Percentiles rank a stretch among this genome's conserved stretches.
These are phyloP conservation scores for Brachionus paranguensis DNA, from an alignment of 1,140 invertebrate species.

Conservation along the genomic window DNA sequence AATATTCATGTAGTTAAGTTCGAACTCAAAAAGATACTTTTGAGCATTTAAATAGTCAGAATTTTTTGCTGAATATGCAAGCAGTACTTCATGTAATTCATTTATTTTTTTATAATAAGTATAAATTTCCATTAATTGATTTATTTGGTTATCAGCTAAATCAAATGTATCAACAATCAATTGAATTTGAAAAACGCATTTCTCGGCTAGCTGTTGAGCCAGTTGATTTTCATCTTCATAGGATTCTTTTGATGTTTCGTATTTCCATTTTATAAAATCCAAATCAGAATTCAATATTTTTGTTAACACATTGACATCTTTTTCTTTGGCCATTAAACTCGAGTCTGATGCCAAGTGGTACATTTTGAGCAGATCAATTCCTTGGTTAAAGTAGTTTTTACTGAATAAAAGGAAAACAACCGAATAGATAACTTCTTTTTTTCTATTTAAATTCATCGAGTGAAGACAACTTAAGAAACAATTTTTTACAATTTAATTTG, in stretches of 20 bases:
- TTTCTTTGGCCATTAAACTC: constrained; percentile 1
- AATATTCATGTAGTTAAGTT: not conserved
- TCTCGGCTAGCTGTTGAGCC: constrained; percentile 6
- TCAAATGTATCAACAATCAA: not conserved
- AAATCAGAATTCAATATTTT: constrained; percentile 26
- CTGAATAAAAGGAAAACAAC: constrained; percentile 29
- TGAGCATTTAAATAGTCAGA: constrained; percentile 16
- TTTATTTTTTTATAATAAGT: constrained; percentile 2
- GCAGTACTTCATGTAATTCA: not conserved
- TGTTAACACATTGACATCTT: not conserved
- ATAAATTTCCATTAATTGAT: constrained; percentile 11
- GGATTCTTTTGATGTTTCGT: not conserved
- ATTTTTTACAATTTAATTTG: not conserved
- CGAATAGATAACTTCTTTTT: constrained; percentile 30
- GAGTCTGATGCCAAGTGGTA: constrained; percentile 7
- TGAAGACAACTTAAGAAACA: constrained; percentile 14
- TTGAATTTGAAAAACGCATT: constrained; percentile 24
- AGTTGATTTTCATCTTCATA: not conserved
- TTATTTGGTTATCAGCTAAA: constrained; percentile 29
- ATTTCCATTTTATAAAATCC: constrained; percentile 34
- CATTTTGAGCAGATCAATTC: constrained; percentile 5
- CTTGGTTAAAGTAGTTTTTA: not conserved
- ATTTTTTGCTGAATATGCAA: not conserved
- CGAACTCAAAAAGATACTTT: constrained; percentile 35
- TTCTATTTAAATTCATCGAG: constrained; percentile 21